Conservation (phyloP, 1,140 invertebrate species). For the Rhagoletis pomonella region DNA sequence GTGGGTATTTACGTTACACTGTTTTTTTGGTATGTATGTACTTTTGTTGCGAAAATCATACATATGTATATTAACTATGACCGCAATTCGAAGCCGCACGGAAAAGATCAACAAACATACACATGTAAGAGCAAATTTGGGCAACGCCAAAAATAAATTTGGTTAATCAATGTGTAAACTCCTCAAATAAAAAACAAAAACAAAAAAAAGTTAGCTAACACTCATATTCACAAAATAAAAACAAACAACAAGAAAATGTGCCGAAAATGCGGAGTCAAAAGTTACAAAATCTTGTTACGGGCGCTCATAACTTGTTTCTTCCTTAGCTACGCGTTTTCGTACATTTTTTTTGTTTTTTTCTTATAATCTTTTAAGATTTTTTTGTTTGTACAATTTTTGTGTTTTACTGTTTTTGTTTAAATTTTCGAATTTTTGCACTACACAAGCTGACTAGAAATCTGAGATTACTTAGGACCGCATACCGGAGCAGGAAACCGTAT, state of each 20-base stretch:
- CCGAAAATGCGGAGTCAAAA: neutral
- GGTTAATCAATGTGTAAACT: neutral
- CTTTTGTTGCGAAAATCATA: neutral
- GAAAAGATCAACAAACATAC: neutral
- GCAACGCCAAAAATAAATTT: slow-evolving; percentile 15
- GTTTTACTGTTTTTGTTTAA: slow-evolving; percentile 16
- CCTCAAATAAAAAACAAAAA: no score
- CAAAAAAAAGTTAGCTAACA: neutral
- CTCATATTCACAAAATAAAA: neutral
- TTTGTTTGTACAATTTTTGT: slow-evolving; percentile 29
- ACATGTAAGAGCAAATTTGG: neutral
- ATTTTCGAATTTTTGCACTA: slow-evolving; percentile 25
- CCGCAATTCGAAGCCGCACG: slow-evolving; percentile 16
- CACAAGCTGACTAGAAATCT: slow-evolving; percentile 15
- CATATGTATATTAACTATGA: slow-evolving; percentile 6
- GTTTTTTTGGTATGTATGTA: no score
- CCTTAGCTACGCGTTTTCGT: slow-evolving; percentile 26
- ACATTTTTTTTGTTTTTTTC: no score
- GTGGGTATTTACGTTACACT: no score
- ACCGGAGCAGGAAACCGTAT: slow-evolving; percentile 10
- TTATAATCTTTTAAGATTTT: slow-evolving; percentile 34
- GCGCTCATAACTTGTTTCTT: slow-evolving; percentile 15
- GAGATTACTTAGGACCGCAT: neutral
- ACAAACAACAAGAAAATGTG: slow-evolving; percentile 7
- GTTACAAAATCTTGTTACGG: slow-evolving; percentile 17